Evolutionary conservation across 2,113 vertebrate species (phyloP), one percentile per base, ranked within the genome.

Genomic region (Apteryx mantelli): DNA sequence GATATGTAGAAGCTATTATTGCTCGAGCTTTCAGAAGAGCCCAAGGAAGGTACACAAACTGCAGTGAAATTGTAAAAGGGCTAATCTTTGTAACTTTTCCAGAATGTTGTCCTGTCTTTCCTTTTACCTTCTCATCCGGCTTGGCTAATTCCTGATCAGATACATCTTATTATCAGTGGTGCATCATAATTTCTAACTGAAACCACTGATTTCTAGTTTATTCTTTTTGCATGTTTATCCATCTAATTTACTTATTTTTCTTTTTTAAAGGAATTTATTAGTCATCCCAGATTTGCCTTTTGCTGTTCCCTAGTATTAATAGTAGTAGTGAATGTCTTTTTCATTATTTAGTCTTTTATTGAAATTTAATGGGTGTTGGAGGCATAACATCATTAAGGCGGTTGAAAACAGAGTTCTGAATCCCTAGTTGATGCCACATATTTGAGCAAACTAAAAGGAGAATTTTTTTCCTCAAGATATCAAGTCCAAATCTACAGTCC

Each of bases 391-490:
- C 50, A 48, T 32, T 60, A 28, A 66, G 70, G 19, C 5, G 28
- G 11, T 56, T 89, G 69, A 63, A 76, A 81, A 55, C 11, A 26
- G 36, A 73, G 34, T 36, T 81, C 28, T 63, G 61, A 86, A 86
- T 89, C 69, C 38, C 14, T 17, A 34, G 11, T 1, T 80, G 42
- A 81, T 87, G 64, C 36, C 18, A 26, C 16, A 2, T 66, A 70
- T 53, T 68, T 81, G 50, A 63, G 22, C 21, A 89, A 78, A 68
- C 32, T 22, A 36, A 85, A 74, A 87, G 9, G 20, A 46, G 13
- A 8, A 3, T 65, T 78, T 71, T 71, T 78, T 50, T 9, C 0
- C 38, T 60, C 0, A 1, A 63, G 24, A 46, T n/a, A 61, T 2
- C n/a, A 48, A 52, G 25, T 74, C 77, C 48, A 90, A 53, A 66